Evolutionary conservation across 2,888 invertebrate species (phyloP).

Genomic region (Rosalia funebris): DNA sequence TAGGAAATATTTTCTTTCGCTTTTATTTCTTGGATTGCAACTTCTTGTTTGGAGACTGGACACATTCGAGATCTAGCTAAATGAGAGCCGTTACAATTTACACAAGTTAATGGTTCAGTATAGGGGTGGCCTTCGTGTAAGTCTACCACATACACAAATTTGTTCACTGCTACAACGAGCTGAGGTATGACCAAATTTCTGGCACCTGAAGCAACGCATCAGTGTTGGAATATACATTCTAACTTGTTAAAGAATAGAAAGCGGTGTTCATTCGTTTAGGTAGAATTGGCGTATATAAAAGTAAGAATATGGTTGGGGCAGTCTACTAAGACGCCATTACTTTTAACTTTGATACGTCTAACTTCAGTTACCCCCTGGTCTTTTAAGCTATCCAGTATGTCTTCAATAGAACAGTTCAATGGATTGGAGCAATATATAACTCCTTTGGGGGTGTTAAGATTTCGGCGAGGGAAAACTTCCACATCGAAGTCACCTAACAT

Average conservation of each 20-base stretch:
- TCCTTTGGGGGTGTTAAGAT: slow-evolving; percentile 8
- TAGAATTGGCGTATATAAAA: slow-evolving; percentile 36
- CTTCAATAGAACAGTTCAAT: slow-evolving; percentile 17
- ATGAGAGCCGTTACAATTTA: slow-evolving; percentile 31
- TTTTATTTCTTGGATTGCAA: slow-evolving; percentile 30
- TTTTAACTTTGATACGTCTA: slow-evolving; percentile 12
- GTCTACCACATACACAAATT: slow-evolving; percentile 30
- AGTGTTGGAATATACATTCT: slow-evolving; percentile 40
- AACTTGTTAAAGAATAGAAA: slow-evolving; percentile 33
- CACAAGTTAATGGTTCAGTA: slow-evolving; percentile 12
- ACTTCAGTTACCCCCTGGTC: background rate
- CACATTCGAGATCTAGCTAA: slow-evolving; percentile 31
- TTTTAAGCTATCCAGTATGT: slow-evolving; percentile 6
- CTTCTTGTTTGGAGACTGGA: slow-evolving; percentile 33
- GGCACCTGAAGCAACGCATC: slow-evolving; percentile 35
- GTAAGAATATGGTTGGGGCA: slow-evolving; percentile 36
- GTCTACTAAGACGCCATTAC: slow-evolving; percentile 24
- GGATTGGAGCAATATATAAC: slow-evolving; percentile 13
- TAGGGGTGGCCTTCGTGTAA: slow-evolving; percentile 23
- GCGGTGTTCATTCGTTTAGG: slow-evolving; percentile 31
- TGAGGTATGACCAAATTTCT: slow-evolving; percentile 31
- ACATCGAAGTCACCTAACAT: slow-evolving; percentile 4
- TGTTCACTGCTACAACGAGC: slow-evolving; percentile 17
- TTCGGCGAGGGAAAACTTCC: slow-evolving; percentile 4
- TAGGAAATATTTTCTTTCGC: slow-evolving; percentile 13